Evolutionary conservation across 2,113 vertebrate genomes (phyloP), one percentile per base, ranked within the genome.

Genomic region (Protomyctophum bolini): DNA sequence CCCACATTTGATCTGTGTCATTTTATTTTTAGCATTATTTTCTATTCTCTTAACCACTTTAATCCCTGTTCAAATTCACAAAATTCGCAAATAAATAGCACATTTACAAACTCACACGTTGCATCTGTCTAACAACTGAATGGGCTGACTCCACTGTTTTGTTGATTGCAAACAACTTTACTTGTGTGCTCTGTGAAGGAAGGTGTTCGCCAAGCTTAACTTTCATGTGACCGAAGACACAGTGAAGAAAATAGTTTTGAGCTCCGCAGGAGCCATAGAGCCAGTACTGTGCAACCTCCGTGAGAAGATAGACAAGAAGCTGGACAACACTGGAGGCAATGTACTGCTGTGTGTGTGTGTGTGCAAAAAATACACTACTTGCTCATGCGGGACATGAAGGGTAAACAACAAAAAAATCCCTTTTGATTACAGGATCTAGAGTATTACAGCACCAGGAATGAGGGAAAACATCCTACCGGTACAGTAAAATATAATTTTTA

Each of bases 131-230:
- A 21, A 21, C 21, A 21, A 21, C 21, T 21, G 21, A 21, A 21
- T 21, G 5, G 33, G 3, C 33, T 41, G 33, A 41, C 33, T 41
- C 33, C 5, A 41, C 33, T 41, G 33, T 71, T 68, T 64, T 58
- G 51, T 41, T 50, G 10, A 75, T 76, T 71, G 50, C 7, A 80
- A 75, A 73, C 67, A 70, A 57, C 10, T 77, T 55, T 62, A 6
- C 7, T 73, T 41, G 56, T 81, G 29, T 59, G 54, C 10, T 56
- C 50, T 64, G 64, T 69, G 66, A 58, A 92, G 95, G 85, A 94
- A 94, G 71, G 94, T 94, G 82, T 92, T 95, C 74, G 87, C 82
- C 78, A 94, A 92, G 83, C 73, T 95, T 55, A 83, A 86, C 64
- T 91, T 95, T 63, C 73, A 90, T 11, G 80, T 95, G 72, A 85